Evolutionary conservation across 2,797 vertebrate species (phyloP).

Genomic region (Pteronotus mesoamericanus): DNA sequence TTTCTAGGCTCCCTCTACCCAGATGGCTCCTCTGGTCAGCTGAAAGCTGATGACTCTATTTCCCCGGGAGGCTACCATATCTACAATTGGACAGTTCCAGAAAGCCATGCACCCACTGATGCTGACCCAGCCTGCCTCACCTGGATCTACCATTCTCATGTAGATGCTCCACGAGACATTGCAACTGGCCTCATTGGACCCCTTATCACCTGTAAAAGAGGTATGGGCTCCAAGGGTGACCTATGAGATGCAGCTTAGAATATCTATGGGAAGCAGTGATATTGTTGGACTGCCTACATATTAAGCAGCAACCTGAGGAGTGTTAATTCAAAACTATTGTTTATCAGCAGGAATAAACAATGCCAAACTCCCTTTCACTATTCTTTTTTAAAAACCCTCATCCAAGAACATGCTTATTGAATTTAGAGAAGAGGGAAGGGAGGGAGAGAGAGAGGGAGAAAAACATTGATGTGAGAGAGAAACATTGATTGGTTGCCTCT

Average conservation of each 20-base stretch:
- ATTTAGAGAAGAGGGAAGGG: not conserved
- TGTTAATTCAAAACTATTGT: not conserved
- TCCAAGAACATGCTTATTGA: not conserved
- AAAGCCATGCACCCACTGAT: slow-evolving; percentile 82
- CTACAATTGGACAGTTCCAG: slow-evolving; percentile 85
- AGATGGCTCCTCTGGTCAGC: slow-evolving; percentile 81
- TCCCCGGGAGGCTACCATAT: slow-evolving; percentile 81
- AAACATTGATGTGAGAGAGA: not conserved
- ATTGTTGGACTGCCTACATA: not conserved
- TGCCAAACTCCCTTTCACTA: not conserved
- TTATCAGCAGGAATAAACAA: slow-evolving; percentile 2
- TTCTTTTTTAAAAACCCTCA: not conserved
- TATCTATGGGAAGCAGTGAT: not conserved
- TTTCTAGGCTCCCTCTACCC: slow-evolving; percentile 86
- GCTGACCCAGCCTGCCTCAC: slow-evolving; percentile 85
- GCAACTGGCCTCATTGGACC: slow-evolving; percentile 86
- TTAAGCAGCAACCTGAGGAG: not conserved
- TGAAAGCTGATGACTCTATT: slow-evolving; percentile 85
- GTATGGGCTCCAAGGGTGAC: slow-evolving; percentile 59
- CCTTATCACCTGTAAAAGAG: slow-evolving; percentile 85
- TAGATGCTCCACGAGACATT: slow-evolving; percentile 86
- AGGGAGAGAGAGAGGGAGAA: not conserved
- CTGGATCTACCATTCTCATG: slow-evolving; percentile 89
- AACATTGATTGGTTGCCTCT: not conserved
- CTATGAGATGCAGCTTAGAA: not conserved